Base-by-base conservation (phyloP, 1,140 invertebrate species). In the Drosophila ananassae region DNA sequence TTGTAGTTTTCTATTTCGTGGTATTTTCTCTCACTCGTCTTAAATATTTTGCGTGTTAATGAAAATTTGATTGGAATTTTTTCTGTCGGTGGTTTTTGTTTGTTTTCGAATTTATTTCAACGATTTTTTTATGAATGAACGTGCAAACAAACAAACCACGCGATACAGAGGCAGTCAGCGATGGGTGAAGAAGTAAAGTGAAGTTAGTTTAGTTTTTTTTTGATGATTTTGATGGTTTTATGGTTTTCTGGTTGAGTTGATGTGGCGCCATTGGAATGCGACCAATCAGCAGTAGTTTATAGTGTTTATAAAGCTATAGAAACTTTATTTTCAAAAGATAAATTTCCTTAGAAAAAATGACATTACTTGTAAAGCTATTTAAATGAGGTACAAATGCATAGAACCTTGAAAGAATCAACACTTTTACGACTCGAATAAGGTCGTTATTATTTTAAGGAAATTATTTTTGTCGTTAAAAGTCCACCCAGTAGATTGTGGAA, bases 41-140 rank as follows among this genome's bases (percentile, higher is more conserved):
- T 34, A n/a, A 12, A 47, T 54, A 41, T 68, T 62, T 62, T 71
- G 52, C 59, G 51, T 62, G 79, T 75, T 83, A 76, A 83, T 79
- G 75, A 79, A 83, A 83, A 83, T 60, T 82, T 73, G 77, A 77
- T 67, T 82, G 73, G 79, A 69, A 78, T 75, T 80, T 80, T 62
- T 34, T 44, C 50, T 47, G 69, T 64, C 52, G 71, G 55, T 62
- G 62, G 59, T 73, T 69, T 69, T 51, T 82, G 68, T 74, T 78
- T 81, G 62, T 78, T 62, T 71, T 69, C 56, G 58, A 60, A 55
- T 78, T 83, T 12, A 37, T n/a, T 75, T 73, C 54, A 64, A 73
- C 56, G 80, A 79, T 76, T 63, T 79, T 83, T 63, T 79, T 83
- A 84, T 83, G 80, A 84, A 84, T 84, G 80, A 79, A 79, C 62